Evolutionary conservation across 92 coral and sea anemone species (phyloP), one percentile per base, ranked within the genome.

Genomic region (Galaxea fascicularis): DNA sequence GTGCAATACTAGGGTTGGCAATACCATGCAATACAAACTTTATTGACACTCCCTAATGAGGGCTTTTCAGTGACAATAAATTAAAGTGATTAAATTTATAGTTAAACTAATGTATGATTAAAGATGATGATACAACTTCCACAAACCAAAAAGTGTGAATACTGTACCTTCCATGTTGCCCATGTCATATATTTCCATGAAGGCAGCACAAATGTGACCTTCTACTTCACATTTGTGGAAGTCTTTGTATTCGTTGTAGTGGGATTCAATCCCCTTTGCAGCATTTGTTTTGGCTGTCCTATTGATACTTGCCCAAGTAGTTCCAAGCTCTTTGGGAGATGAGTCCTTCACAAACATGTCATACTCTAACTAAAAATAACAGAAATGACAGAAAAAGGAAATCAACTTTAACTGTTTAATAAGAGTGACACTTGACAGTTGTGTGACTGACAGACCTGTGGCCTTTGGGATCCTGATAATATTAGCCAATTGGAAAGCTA

Each of bases 191-290:
- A 77, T 77, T 35, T 78, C 71, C 83, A 78, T 59, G 25, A 80
- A 80, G 20, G 76, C 85, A 26, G 85, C 85, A 28, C 75, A 80
- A 67, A 80, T 80, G 54, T 80, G 76, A 14, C 64, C 85, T 29
- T 66, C 85, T 1, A 66, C 47, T 45, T 80, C 85, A 6, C 85
- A 26, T 44, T 80, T 21, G 45, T 80, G 85, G 64, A 80, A 80
- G n/a, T 80, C 85, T 29, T 67, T 80, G 39, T 67, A 80, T 18
- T 80, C 83, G 35, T 78, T 78, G 15, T 78, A 78, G 26, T 78
- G 21, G 14, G 24, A 18, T 14, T 78, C 25, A 14, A 62, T 30
- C 24, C 83, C 83, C 13, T 62, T 62, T 28, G 14, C 16, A 14
- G 83, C 83, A 62, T 78, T 78, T 24, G 83, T 60, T 35, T 78